These are phyloP conservation scores for Anagyrus pseudococci DNA, from an alignment of 2,888 invertebrate species.

Conservation along the genomic window DNA sequence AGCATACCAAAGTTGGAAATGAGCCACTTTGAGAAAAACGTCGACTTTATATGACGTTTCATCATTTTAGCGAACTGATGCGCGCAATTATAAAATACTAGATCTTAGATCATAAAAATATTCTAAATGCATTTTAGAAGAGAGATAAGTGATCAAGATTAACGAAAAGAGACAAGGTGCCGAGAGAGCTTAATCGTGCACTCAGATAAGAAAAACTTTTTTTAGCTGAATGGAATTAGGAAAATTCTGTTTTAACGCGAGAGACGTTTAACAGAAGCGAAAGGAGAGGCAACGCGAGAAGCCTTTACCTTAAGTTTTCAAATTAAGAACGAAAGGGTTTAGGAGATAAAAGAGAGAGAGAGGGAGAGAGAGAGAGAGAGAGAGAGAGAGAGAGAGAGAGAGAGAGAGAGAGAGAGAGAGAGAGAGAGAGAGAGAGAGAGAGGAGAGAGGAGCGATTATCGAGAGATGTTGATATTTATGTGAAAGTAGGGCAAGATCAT, in stretches of 20 bases:
- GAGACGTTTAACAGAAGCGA: constrained; percentile 29
- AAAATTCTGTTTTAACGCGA: constrained; percentile 29
- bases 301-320: constrained; percentile 18
- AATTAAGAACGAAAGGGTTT: too few species aligned
- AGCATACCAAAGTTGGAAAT: constrained; percentile 27
- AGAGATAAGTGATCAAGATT: constrained; percentile 25
- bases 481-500: constrained; percentile 15
- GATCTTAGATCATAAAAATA: constrained; percentile 19
- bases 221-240: not conserved
- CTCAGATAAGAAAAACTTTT: constrained; percentile 9
- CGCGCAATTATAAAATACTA: constrained; percentile 1
- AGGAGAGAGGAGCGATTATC: constrained; percentile 22
- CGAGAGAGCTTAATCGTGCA: constrained; percentile 6
- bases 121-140: constrained; percentile 38
- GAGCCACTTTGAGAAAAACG: constrained; percentile 21
- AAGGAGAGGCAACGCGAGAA: constrained; percentile 19
- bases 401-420: constrained; percentile 16
- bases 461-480: constrained; percentile 25
- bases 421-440: constrained; percentile 14
- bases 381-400: constrained; percentile 16
- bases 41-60: constrained; percentile 12
- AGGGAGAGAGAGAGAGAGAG: constrained; percentile 11
- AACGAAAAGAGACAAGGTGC: constrained; percentile 23
- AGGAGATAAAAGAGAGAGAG: too few species aligned
- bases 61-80: constrained; percentile 12